Percentiles rank a stretch among this genome's conserved stretches.
phyloP scores from a whole-genome alignment of 2,113 vertebrate species.

The Ptilonorhynchus violaceus region DNA sequence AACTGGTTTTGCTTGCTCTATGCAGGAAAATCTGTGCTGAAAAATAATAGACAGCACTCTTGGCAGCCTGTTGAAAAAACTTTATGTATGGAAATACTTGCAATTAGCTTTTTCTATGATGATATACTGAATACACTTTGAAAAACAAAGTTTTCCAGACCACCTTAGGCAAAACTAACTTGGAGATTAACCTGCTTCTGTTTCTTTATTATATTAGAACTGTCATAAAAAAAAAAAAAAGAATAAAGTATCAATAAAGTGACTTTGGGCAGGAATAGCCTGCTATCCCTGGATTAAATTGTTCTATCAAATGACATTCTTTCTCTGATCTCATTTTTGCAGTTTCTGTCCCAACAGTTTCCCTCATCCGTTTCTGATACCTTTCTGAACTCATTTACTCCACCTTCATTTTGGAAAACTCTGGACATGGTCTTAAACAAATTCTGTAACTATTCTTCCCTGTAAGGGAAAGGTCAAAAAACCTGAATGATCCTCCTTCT shows the following conservation, averaged over 20 bases:
- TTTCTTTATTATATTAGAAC: background rate
- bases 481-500: fast-evolving
- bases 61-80: background rate
- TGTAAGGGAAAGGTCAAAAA: background rate
- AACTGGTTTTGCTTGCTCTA: background rate
- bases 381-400: background rate
- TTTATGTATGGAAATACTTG: background rate
- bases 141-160: background rate
- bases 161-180: background rate
- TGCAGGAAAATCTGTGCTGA: background rate
- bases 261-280: background rate
- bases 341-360: background rate
- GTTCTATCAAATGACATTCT: background rate
- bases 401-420: background rate
- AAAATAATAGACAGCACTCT: background rate
- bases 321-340: background rate
- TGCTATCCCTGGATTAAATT: background rate
- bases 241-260: background rate
- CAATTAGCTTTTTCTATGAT: background rate
- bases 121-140: background rate
- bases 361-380: background rate
- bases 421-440: background rate
- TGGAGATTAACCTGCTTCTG: background rate
- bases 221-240: background rate
- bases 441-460: background rate